Base-by-base conservation (phyloP, 2,888 invertebrate species). In the Aricia artaxerxes region DNA sequence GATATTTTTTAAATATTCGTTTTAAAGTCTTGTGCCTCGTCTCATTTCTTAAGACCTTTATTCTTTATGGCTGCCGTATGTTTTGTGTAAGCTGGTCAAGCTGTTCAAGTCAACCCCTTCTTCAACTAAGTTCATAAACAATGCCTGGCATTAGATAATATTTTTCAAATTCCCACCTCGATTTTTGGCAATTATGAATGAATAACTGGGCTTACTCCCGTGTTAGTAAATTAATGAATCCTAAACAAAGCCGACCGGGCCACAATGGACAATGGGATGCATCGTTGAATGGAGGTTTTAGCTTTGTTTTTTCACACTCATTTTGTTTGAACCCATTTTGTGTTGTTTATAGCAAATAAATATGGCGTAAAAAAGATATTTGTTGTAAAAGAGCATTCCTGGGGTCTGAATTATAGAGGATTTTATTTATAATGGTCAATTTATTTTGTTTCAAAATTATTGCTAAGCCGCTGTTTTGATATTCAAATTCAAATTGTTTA, bases 301-400 rank as follows among this genome's bases (percentile, higher is more conserved):
- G 64, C 24, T 69, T 69, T 69, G 69, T 69, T 69, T 69, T 69
- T 69, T 69, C 69, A 69, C 69, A 69, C 69, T 69, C 69, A 69
- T 16, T 69, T 69, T 69, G 13, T 69, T 69, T 35, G 13, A 69
- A 35, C 69, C 69, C 69, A 69, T 69, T 69, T 35, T 16, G 69
- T 69, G 69, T 69, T 69, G 35, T 35, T 69, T 69, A 69, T 31
- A 13, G 35, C 69, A 69, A 69, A 69, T 69, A 69, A 69, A 69
- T 69, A 69, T 69, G 35, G 35, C 69, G 69, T 13, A 69, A 69
- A 38, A 69, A 69, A 69, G 69, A 69, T 69, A 16, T 69, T 69
- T 5, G 24, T 1, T 69, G 69, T 38, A 69, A 35, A 35, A 64
- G 9, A 64, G 31, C 57, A 57, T 57, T 49, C 49, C 49, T 11